These are phyloP conservation scores for Papilio machaon DNA, from an alignment of 1,140 invertebrate species.

Conservation along the genomic window DNA sequence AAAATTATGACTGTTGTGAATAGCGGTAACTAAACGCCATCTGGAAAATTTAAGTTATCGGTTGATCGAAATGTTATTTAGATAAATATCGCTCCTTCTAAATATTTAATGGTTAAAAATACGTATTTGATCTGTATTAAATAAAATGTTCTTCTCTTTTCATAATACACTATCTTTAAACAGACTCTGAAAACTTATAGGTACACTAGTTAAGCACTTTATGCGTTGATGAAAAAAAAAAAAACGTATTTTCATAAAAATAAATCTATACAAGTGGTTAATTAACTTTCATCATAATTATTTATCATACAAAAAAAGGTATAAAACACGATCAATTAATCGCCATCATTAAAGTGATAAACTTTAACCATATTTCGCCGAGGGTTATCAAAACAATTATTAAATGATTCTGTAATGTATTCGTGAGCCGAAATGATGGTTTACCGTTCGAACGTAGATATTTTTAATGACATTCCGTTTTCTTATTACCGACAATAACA, in stretches of 20 bases:
- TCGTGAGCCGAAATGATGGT: slow-evolving; percentile 3
- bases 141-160: too few relatives aligned
- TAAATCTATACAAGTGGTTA: background rate
- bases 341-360: slow-evolving; percentile 21
- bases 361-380: background rate
- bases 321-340: slow-evolving; percentile 14
- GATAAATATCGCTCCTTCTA: background rate
- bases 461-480: background rate
- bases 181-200: too few relatives aligned
- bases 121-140: too few relatives aligned
- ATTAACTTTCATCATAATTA: background rate
- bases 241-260: background rate
- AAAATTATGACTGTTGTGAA: background rate
- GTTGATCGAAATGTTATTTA: background rate
- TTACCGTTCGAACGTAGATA: slow-evolving; percentile 20
- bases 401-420: slow-evolving; percentile 14
- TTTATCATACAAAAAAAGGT: background rate
- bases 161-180: too few relatives aligned
- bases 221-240: too few relatives aligned
- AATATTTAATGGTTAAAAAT: background rate
- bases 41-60: background rate
- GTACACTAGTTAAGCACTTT: too few relatives aligned
- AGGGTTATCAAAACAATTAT: slow-evolving; percentile 25
- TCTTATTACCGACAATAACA: background rate
- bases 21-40: slow-evolving; percentile 17